phyloP scores from a whole-genome alignment of 2,113 vertebrate genomes.

The Hemibagrus wyckioides region DNA sequence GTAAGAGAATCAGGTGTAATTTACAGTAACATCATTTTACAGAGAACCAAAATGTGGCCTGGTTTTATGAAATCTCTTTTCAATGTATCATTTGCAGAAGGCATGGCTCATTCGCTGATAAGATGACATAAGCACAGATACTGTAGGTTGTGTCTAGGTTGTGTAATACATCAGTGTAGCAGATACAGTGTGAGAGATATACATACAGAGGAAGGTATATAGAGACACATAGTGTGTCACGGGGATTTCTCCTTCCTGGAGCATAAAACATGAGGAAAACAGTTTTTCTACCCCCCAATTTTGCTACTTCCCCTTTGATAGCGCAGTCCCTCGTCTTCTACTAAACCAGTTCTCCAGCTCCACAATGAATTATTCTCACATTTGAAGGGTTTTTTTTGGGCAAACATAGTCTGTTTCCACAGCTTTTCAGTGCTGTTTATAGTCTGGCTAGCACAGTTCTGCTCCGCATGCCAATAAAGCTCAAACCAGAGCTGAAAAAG shows the following conservation, averaged over 20 bases:
- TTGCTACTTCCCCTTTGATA: constrained; percentile 1
- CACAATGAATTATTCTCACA: constrained; percentile 34
- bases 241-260: not conserved
- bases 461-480: constrained; percentile 42
- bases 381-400: constrained; percentile 24
- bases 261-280: constrained; percentile 14
- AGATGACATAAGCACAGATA: not conserved
- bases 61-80: not conserved
- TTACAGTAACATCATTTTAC: not conserved
- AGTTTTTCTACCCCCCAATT: constrained; percentile 2
- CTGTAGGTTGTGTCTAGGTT: constrained; percentile 28
- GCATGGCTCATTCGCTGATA: not conserved
- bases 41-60: not conserved
- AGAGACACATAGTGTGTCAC: not conserved
- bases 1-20: not conserved
- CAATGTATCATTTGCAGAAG: not conserved
- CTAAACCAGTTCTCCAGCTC: constrained; percentile 7
- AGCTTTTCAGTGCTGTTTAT: constrained; percentile 37
- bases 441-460: constrained; percentile 56
- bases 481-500: constrained; percentile 44
- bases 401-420: constrained; percentile 43
- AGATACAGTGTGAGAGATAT: not conserved
- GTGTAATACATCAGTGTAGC: not conserved
- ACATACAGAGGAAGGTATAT: not conserved
- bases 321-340: constrained; percentile 22